Conservation (phyloP, 2,113 vertebrate species). For the Acanthochromis polyacanthus region DNA sequence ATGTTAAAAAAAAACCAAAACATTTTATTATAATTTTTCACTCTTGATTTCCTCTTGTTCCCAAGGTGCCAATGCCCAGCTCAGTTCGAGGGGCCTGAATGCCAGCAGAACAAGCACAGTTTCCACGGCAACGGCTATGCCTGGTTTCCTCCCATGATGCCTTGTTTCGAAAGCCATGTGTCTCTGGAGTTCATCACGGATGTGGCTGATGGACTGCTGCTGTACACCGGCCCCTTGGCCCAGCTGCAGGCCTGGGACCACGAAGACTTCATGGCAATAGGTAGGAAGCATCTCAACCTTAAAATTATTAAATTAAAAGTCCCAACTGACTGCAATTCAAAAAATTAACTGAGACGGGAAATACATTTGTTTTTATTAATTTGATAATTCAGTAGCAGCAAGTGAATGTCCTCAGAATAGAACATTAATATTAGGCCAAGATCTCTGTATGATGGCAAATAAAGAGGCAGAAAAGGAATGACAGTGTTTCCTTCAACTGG, state of each 20-base stretch:
- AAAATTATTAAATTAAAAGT: not conserved
- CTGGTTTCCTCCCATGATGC: constrained; percentile 91
- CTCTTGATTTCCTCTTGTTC: constrained; percentile 53
- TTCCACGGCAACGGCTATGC: constrained; percentile 93
- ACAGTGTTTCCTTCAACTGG: not conserved
- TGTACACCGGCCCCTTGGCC: constrained; percentile 90
- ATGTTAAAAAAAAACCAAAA: not conserved
- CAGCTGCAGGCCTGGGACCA: constrained; percentile 86
- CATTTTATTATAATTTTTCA: constrained; percentile 22
- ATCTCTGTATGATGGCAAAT: not conserved
- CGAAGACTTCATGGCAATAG: constrained; percentile 92
- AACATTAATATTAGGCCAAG: not conserved
- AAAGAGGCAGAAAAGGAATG: too few species aligned
- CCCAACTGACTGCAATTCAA: not conserved
- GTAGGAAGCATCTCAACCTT: constrained; percentile 71
- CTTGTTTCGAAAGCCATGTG: constrained; percentile 90
- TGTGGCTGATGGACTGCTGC: constrained; percentile 88
- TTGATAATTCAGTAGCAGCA: too few species aligned
- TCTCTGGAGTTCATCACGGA: constrained; percentile 92
- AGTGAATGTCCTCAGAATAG: not conserved
- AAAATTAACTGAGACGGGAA: not conserved
- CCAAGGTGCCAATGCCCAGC: constrained; percentile 90
- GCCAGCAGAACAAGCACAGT: constrained; percentile 93
- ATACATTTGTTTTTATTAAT: not conserved
- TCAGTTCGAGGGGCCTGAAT: constrained; percentile 90